A percentile compares a stretch with the other conserved stretches of the same genome.
Evolutionary conservation across 2,797 vertebrate species (phyloP).

Genomic region (Rhadinocentrus ornatus): DNA sequence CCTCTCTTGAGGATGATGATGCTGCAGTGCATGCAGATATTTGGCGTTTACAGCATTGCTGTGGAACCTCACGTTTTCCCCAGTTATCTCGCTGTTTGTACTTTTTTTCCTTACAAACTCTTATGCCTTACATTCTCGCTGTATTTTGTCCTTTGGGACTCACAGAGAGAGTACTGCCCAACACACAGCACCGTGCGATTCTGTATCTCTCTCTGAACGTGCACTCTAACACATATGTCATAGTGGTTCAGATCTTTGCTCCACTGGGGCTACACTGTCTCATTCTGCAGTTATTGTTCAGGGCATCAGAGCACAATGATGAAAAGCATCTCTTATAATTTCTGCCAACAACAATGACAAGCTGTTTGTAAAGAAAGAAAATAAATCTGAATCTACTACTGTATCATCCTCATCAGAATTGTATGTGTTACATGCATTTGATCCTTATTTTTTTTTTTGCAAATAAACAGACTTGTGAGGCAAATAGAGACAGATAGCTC

Average conservation of each 20-base stretch:
- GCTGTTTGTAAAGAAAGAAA: slow-evolving; percentile 49
- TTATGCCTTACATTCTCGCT: slow-evolving; percentile 17
- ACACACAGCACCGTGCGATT: neutral
- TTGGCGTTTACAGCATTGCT: slow-evolving; percentile 52
- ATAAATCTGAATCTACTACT: slow-evolving; percentile 42
- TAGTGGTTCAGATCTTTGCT: slow-evolving; percentile 34
- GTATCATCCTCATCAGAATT: neutral
- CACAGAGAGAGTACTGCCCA: slow-evolving; percentile 11
- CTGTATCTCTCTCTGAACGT: slow-evolving; percentile 1
- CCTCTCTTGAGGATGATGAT: slow-evolving; percentile 63
- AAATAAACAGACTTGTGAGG: slow-evolving; percentile 21
- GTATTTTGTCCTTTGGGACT: slow-evolving; percentile 36
- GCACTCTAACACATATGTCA: slow-evolving; percentile 30
- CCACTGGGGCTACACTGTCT: slow-evolving; percentile 33
- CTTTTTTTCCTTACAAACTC: slow-evolving; percentile 11
- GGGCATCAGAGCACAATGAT: slow-evolving; percentile 44
- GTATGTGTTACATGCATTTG: slow-evolving; percentile 24
- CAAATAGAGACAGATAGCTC: slow-evolving; percentile 6
- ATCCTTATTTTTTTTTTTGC: slow-evolving; percentile 30
- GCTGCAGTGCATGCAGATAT: slow-evolving; percentile 60
- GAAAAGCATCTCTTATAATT: slow-evolving; percentile 54
- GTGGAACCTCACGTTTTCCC: slow-evolving; percentile 16
- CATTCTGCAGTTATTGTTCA: slow-evolving; percentile 68
- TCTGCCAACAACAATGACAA: slow-evolving; percentile 50
- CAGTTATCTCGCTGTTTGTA: slow-evolving; percentile 10